phyloP scores from a whole-genome alignment of 2,113 vertebrate species.

The Colaptes auratus region DNA sequence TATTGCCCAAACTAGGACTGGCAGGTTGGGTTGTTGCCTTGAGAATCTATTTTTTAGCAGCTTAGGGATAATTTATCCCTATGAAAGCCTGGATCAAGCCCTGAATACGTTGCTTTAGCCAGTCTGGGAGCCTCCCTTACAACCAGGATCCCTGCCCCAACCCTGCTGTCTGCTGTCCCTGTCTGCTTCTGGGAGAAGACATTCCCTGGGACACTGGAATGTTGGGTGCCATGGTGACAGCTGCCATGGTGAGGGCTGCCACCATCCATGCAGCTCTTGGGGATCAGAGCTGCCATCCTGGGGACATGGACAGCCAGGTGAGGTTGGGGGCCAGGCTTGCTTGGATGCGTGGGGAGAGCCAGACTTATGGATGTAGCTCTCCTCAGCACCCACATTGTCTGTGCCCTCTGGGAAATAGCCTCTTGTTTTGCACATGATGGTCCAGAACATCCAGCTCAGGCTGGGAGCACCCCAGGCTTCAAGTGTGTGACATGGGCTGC shows the following conservation, averaged over 20 bases:
- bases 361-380: not conserved
- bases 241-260: conserved; percentile 44
- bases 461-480: not conserved
- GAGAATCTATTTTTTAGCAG: not conserved
- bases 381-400: not conserved
- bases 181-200: not conserved
- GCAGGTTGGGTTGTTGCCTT: not conserved
- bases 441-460: not conserved
- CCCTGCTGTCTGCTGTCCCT: not conserved
- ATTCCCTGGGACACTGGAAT: not conserved
- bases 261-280: fast-evolving
- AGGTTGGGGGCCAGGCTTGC: not conserved
- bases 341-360: not conserved
- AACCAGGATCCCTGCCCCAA: not conserved
- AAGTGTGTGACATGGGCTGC: fast-evolving
- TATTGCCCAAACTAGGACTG: not conserved
- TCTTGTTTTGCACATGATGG: not conserved
- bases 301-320: conserved; percentile 69
- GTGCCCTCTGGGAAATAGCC: not conserved
- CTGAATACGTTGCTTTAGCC: not conserved
- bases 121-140: not conserved
- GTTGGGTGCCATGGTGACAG: not conserved
- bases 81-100: not conserved
- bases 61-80: not conserved
- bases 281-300: conserved; percentile 1